Base-by-base conservation (phyloP, 2,797 vertebrate genomes). In the Sparus aurata region DNA sequence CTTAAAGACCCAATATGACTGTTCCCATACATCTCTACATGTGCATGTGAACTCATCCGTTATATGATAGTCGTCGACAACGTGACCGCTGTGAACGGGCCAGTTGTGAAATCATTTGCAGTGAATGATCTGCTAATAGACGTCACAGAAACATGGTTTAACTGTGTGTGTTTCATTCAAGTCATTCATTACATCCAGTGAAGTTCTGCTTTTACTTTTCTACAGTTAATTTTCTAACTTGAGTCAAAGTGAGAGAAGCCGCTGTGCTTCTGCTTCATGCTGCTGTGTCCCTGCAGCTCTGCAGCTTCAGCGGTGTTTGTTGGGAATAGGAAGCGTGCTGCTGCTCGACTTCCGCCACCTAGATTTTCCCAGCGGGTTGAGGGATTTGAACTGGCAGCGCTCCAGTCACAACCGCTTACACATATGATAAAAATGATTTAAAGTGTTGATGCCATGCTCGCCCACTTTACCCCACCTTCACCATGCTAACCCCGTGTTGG, bases 281-380 rank as follows among this genome's bases (percentile, higher is more conserved):
- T 18, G 22, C 30, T 47, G 5, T 10, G 16, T 50, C 66, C 54
- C 25, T 71, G 23, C 59, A 25, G 25, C 7, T 4, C 62, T n/a
- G 12, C 18, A 67, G 45, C 63, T 73, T 65, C 13, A 65, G 52
- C 61, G 12, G 62, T 46, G 53, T 83, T 77, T 83, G 41, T 71
- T 80, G 65, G 50, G 65, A 47, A 67, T 82, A 85, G 69, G 74
- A 89, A 85, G 70, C 12, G n/a, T 17, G 41, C 69, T 69, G 49
- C 69, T 52, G 66, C 70, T 77, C 50, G 57, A 20, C 70, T 73
- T 88, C 64, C 75, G 71, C 63, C 38, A 0, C 62, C 5, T 11
- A 54, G 18, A 46, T 52, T 83, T 73, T 16, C 73, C 55, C 63
- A 78, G 58, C 41, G 38, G 75, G 61, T 75, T 63, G 20, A 67